Percentiles rank a stretch among this genome's conserved stretches.
Evolutionary conservation across 2,113 vertebrate species (phyloP).

Genomic region (Ameiurus melas): DNA sequence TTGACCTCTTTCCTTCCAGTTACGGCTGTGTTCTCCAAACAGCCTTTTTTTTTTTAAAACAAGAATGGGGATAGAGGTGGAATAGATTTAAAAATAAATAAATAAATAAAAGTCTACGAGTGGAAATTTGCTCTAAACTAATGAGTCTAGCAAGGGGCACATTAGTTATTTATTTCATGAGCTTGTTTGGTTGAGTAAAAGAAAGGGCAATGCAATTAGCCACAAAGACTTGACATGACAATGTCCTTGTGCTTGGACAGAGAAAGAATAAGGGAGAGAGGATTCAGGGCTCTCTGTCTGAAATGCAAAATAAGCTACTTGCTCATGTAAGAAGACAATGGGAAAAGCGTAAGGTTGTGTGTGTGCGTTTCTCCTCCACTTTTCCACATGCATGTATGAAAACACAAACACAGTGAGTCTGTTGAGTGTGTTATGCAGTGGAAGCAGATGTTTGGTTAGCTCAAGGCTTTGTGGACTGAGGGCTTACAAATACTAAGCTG

Average conservation of each 20-base stretch:
- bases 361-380: slow-evolving; percentile 27
- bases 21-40: slow-evolving; percentile 16
- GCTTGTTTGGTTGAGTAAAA: slow-evolving; percentile 43
- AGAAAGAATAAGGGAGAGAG: slow-evolving; percentile 7
- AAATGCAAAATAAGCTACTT: slow-evolving; percentile 46
- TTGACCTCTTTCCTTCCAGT: slow-evolving; percentile 3
- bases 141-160: slow-evolving; percentile 46
- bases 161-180: slow-evolving; percentile 52
- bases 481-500: background rate
- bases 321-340: background rate
- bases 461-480: slow-evolving; percentile 17
- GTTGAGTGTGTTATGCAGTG: slow-evolving; percentile 45
- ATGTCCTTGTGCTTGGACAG: slow-evolving; percentile 19
- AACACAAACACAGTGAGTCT: background rate
- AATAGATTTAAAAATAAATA: background rate
- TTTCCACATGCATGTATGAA: background rate
- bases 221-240: slow-evolving; percentile 36
- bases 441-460: slow-evolving; percentile 25
- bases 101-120: background rate
- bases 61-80: background rate
- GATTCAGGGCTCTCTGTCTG: slow-evolving; percentile 19
- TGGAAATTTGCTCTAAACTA: slow-evolving; percentile 44
- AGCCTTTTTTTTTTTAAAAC: background rate
- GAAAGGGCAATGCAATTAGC: slow-evolving; percentile 47
- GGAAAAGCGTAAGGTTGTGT: slow-evolving; percentile 36